Conservation (phyloP, 1,140 invertebrate species). For the Nasonia giraulti region DNA sequence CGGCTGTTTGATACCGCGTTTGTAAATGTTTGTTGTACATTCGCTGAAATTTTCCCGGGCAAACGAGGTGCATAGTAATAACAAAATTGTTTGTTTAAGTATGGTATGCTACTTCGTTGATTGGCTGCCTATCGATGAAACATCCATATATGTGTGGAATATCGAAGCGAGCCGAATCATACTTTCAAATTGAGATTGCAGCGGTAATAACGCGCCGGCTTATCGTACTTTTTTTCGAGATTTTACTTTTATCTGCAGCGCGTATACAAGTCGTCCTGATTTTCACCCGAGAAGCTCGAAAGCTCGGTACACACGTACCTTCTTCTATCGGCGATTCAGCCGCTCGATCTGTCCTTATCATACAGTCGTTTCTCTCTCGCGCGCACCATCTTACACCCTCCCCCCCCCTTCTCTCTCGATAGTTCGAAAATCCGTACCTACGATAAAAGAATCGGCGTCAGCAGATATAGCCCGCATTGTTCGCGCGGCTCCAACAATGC, state of each 20-base stretch:
- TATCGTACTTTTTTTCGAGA: too few relatives aligned
- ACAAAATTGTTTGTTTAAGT: not conserved
- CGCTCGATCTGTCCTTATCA: not conserved
- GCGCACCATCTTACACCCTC: not conserved
- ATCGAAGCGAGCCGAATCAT: too few relatives aligned
- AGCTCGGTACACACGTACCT: not conserved
- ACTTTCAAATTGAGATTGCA: too few relatives aligned
- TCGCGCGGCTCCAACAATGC: not conserved
- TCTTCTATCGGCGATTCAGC: not conserved
- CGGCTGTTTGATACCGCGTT: too few relatives aligned
- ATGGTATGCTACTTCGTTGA: not conserved
- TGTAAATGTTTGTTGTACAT: not conserved
- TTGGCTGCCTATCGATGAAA: not conserved
- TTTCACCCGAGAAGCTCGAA: not conserved
- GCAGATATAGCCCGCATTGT: constrained; percentile 2
- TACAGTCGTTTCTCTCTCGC: not conserved
- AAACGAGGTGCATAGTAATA: not conserved
- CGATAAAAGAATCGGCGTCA: not conserved
- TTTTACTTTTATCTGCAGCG: too few relatives aligned
- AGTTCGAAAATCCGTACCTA: not conserved
- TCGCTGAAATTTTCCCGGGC: not conserved
- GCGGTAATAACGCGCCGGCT: too few relatives aligned
- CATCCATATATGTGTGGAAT: not conserved
- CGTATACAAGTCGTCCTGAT: not conserved
- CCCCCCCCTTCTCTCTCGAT: not conserved